These are phyloP conservation scores for Nowickia ferox DNA, from an alignment of 2,888 invertebrate genomes.

Conservation along the genomic window DNA sequence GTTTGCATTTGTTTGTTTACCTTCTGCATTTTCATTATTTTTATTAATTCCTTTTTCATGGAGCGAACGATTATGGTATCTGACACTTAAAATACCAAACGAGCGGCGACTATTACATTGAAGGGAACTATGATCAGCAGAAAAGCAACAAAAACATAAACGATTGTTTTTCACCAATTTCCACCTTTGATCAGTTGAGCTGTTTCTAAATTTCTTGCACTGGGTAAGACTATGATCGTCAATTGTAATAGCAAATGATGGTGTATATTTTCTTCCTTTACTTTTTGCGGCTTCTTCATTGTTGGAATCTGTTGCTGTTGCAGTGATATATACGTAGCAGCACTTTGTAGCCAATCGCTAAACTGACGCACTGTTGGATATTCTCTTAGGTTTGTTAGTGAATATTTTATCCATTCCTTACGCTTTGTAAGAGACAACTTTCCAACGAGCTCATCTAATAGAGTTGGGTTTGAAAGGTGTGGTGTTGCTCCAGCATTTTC, in stretches of 20 bases:
- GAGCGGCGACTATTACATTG: constrained; percentile 19
- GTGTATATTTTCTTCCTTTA: background rate
- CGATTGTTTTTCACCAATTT: constrained; percentile 16
- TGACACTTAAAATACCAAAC: constrained; percentile 15
- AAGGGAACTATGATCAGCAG: background rate
- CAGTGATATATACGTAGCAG: constrained; percentile 34
- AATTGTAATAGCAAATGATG: constrained; percentile 28
- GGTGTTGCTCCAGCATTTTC: constrained; percentile 55
- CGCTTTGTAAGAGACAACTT: constrained; percentile 58
- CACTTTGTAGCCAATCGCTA: constrained; percentile 50
- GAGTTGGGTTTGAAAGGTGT: constrained; percentile 52
- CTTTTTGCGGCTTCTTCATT: background rate
- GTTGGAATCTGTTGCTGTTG: background rate
- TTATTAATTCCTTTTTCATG: constrained; percentile 3
- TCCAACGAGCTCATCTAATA: constrained; percentile 45
- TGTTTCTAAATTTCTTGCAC: constrained; percentile 37
- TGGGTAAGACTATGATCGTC: constrained; percentile 26
- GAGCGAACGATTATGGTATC: constrained; percentile 35
- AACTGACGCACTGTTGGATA: constrained; percentile 44
- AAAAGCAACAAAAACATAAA: constrained; percentile 32
- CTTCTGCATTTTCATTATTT: background rate
- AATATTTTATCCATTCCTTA: constrained; percentile 52
- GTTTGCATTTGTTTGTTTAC: background rate
- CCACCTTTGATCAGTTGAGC: constrained; percentile 31
- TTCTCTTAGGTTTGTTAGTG: background rate